Percentiles rank a stretch among this genome's conserved stretches.
phyloP scores from a whole-genome alignment of 1,140 invertebrate species.

The Meloidogyne floridensis region DNA sequence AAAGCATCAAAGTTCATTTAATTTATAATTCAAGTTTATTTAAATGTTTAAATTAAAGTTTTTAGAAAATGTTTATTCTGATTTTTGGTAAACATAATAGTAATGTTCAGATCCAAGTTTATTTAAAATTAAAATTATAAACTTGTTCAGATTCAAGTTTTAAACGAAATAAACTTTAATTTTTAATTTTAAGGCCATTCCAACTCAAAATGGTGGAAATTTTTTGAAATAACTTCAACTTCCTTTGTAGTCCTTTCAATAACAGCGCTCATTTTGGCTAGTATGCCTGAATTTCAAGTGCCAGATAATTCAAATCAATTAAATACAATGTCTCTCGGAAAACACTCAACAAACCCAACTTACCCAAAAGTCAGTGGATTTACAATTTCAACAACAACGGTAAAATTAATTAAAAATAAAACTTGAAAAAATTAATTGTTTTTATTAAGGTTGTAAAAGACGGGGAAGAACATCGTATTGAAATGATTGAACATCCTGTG shows the following conservation, averaged over 20 bases:
- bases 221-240: constrained; percentile 64
- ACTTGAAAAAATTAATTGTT: constrained; percentile 4
- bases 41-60: too few species aligned
- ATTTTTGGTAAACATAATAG: too few species aligned
- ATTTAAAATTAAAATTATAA: too few species aligned
- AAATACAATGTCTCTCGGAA: constrained; percentile 35
- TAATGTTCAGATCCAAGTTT: too few species aligned
- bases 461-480: constrained; percentile 48
- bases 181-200: constrained; percentile 47
- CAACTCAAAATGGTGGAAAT: constrained; percentile 64
- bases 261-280: constrained; percentile 61
- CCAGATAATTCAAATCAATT: constrained; percentile 40
- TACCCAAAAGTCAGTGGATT: constrained; percentile 59
- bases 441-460: constrained; percentile 55
- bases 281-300: constrained; percentile 65
- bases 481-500: constrained; percentile 66
- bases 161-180: too few species aligned
- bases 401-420: constrained; percentile 1
- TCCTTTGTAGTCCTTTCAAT: constrained; percentile 62
- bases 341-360: constrained; percentile 50
- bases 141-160: too few species aligned
- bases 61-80: too few species aligned
- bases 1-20: too few species aligned
- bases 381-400: constrained; percentile 42
- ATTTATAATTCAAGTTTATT: too few species aligned